phyloP scores from a whole-genome alignment of 92 coral and sea anemone genomes.

The Muricea muricata region DNA sequence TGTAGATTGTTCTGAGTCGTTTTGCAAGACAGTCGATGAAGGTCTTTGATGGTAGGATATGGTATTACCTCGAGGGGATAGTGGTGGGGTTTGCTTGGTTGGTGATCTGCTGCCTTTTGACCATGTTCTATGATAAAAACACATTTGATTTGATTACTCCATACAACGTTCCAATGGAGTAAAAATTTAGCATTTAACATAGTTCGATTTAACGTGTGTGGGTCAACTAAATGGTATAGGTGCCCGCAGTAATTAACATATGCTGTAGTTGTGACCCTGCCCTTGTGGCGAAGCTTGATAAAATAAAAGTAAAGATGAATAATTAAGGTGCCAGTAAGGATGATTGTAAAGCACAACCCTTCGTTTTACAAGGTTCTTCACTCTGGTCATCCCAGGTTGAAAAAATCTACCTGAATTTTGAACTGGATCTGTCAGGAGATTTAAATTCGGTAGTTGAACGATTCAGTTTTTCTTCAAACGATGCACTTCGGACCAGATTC shows the following conservation, averaged over 20 bases:
- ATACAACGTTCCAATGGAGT: no score
- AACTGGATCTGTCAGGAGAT: background rate
- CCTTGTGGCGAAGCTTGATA: no score
- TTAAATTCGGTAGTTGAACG: background rate
- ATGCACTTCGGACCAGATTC: slow-evolving; percentile 23
- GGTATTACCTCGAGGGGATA: slow-evolving; percentile 5
- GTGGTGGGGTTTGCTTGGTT: background rate
- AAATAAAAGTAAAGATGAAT: background rate
- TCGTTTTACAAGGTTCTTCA: no score
- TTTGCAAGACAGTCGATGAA: background rate
- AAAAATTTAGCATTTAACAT: no score
- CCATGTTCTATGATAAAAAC: slow-evolving; percentile 29
- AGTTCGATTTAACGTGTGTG: no score
- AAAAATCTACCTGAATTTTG: slow-evolving; percentile 8
- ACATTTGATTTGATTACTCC: no score
- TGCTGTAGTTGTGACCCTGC: no score
- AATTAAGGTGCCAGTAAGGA: background rate
- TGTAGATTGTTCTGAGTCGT: background rate
- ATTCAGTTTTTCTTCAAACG: slow-evolving; percentile 17
- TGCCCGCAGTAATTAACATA: no score
- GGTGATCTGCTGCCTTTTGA: slow-evolving; percentile 31
- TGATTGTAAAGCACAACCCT: no score
- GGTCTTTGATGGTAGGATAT: slow-evolving; percentile 22
- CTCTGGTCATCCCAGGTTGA: no score
- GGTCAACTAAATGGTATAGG: no score